These are phyloP conservation scores for Rhagonycha fulva DNA, from an alignment of 2,888 invertebrate species.

Conservation along the genomic window DNA sequence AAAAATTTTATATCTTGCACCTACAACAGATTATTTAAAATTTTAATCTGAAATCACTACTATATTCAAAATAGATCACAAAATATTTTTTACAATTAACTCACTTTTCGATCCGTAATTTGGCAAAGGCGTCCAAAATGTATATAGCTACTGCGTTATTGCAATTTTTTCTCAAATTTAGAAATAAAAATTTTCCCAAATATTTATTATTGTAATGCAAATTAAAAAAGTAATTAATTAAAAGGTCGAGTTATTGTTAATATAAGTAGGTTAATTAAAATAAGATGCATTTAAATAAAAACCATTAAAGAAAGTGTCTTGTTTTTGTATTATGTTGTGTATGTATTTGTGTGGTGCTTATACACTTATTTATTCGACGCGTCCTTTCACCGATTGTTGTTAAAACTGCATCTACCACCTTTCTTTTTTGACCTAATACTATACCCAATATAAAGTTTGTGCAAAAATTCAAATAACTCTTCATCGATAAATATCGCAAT, in stretches of 20 bases:
- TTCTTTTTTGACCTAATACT: constrained; percentile 1
- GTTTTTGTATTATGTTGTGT: not conserved
- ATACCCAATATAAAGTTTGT: not conserved
- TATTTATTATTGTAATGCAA: not conserved
- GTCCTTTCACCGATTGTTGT: constrained; percentile 32
- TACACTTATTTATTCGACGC: constrained; percentile 14
- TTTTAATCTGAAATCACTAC: too few species aligned
- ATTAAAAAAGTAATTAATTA: not conserved
- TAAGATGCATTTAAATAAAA: constrained; percentile 18
- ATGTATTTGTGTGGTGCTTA: not conserved
- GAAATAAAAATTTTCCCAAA: not conserved
- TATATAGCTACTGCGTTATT: not conserved
- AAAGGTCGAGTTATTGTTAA: not conserved
- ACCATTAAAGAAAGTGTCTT: constrained; percentile 28
- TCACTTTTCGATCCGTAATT: too few species aligned
- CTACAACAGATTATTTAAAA: too few species aligned
- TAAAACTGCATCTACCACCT: constrained; percentile 1
- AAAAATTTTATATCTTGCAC: too few species aligned
- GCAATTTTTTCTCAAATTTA: not conserved
- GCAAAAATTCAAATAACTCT: not conserved
- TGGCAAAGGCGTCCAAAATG: not conserved
- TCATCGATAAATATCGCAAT: not conserved
- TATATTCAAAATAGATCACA: too few species aligned
- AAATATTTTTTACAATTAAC: too few species aligned
- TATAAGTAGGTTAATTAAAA: constrained; percentile 14